Evolutionary conservation across 2,113 vertebrate genomes (phyloP), one percentile per base, ranked within the genome.

Genomic region (Cheilinus undulatus): DNA sequence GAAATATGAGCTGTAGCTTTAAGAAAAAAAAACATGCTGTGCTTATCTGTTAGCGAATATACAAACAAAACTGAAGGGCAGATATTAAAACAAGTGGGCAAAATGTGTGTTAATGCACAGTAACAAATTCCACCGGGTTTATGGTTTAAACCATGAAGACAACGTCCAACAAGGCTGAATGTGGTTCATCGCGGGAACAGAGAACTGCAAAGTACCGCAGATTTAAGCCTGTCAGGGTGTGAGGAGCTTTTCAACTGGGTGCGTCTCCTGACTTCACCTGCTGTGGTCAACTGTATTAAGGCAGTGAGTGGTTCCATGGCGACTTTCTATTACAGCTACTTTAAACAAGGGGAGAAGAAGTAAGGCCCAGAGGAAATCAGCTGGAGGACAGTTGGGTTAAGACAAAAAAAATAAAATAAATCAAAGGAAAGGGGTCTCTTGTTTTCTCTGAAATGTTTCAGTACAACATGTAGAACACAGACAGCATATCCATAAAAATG

Each of bases 381-480:
- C 52, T 73, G 71, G 82, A 86, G 45, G 56, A 76, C 9, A 59
- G 43, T 45, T 56, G 69, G 69, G 69, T 74, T 60, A 78, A 58
- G 20, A 86, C 34, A 26, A 53, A 58, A 64, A 13, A 19, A 61
- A 62, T 38, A 14, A 59, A 30, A 3, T 30, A 36, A 52, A 48
- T 42, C 24, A 54, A 68, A 59, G 74, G 67, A 52, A 40, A 61
- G 60, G 73, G 65, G 53, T 65, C 63, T 88, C 54, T 68, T 73
- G 69, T 82, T 85, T 82, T 82, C 81, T 82, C 83, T 86, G 88
- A 93, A 93, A 92, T 91, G 93, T 93, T 89, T 94, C 90, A 91
- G 85, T 93, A 94, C 92, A 94, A 93, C 93, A 93, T 92, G 93
- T 93, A 84, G 86, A 93, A 93, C 92, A 93, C 88, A 85, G 79